Base-by-base conservation (phyloP, 1,140 invertebrate genomes). In the Diachasma alloeum region DNA sequence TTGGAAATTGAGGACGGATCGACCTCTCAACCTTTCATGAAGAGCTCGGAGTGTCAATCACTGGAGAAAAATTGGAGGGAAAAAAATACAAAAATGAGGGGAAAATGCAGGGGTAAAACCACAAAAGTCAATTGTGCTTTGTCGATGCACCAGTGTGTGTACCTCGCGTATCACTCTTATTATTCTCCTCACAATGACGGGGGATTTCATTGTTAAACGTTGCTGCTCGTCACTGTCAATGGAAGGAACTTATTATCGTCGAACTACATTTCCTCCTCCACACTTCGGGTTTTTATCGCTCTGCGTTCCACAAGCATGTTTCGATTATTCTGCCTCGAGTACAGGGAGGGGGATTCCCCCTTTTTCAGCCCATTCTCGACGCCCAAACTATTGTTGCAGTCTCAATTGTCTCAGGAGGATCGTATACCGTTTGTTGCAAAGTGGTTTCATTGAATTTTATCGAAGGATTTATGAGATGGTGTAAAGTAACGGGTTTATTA, bases 211-310 rank as follows among this genome's bases (percentile, higher is more conserved):
- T 68, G 66, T 68, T 68, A 17, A 37, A 68, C n/a, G 36, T 68
- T n/a, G n/a, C 36, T 68, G 15, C 36, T 68, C 26, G 36, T 68
- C 36, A 68, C 26, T 39, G 48, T 68, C 66, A 68, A 68, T 68
- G 66, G 66, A 39, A 68, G 66, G 66, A 68, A 68, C 66, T 68
- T 68, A 68, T 68, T 68, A 68, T 68, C 66, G 36, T 68, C 36
- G 6, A 39, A 68, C 66, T 68, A 37, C 66, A 68, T 68, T 63
- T 63, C 31, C 66, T 68, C 66, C 36, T 5, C 9, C 13, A 4
- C 26, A 0, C 36, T 39, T 39, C 9, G 0, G 10, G 5, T 39
- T 39, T 68, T 68, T 39, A 68, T 68, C 36, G 4, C 31, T 17
- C 31, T 1, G 36, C 31, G 8, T 68, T 68, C 6, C 17, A 0